These are phyloP conservation scores for Leucania comma DNA, from an alignment of 2,888 invertebrate genomes.

Conservation along the genomic window DNA sequence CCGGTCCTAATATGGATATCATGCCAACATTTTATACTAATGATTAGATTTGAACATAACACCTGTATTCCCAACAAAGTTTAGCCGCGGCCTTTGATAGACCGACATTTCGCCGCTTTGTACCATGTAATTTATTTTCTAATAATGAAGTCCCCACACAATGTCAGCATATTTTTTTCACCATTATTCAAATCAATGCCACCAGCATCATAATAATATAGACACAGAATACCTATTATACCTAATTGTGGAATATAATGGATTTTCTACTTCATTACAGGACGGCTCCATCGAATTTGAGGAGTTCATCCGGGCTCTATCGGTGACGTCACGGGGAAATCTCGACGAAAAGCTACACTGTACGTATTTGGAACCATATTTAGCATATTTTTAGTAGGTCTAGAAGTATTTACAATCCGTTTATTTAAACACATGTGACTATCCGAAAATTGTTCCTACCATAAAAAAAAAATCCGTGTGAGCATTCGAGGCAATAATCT, in stretches of 20 bases:
- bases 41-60: not conserved
- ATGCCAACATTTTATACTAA: not conserved
- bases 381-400: not conserved
- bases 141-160: not conserved
- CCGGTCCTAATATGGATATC: not conserved
- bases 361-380: slow-evolving; percentile 90
- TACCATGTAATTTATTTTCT: not conserved
- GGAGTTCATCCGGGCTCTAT: slow-evolving; percentile 99
- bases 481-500: not conserved
- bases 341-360: slow-evolving; percentile 99
- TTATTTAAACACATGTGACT: not conserved
- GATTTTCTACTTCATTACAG: slow-evolving; percentile 87
- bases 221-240: not conserved
- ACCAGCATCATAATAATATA: not conserved
- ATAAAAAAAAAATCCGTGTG: too few relatives aligned
- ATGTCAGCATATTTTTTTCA: not conserved
- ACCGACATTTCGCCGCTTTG: not conserved
- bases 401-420: not conserved
- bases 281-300: slow-evolving; percentile 99
- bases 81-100: not conserved
- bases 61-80: not conserved
- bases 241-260: slow-evolving; percentile 15
- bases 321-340: slow-evolving; percentile 99
- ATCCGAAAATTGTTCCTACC: too few relatives aligned
- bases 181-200: not conserved